Conservation (phyloP, 2,797 vertebrate species). For the Tinamus major region DNA sequence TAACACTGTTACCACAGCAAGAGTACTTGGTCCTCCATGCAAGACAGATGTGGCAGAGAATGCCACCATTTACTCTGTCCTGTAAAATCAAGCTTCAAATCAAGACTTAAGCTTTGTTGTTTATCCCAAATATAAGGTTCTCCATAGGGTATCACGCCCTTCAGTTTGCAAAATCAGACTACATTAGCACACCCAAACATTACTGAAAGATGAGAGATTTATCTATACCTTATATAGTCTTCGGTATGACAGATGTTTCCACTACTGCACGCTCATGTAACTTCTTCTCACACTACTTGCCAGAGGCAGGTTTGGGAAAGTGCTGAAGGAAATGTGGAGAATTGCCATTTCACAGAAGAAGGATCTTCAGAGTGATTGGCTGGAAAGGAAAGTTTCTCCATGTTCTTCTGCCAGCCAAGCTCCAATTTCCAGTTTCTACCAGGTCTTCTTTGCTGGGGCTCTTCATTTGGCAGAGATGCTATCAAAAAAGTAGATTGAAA, state of each 20-base stretch:
- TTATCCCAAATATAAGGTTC: neutral
- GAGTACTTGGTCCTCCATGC: neutral
- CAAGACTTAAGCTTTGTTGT: neutral
- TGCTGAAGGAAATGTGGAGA: neutral
- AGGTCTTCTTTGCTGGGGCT: neutral
- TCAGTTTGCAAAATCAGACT: neutral
- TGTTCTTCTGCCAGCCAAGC: neutral
- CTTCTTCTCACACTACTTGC: neutral
- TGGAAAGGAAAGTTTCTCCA: neutral
- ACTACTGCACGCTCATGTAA: neutral
- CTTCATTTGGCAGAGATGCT: neutral
- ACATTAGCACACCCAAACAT: neutral
- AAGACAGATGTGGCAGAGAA: neutral
- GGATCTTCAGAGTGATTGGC: neutral
- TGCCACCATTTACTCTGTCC: neutral
- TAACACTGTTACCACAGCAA: neutral
- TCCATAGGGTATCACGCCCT: neutral
- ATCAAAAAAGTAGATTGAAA: neutral
- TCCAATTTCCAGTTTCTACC: neutral
- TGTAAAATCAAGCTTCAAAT: neutral
- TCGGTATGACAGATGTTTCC: neutral
- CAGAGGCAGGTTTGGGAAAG: neutral
- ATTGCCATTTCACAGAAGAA: neutral
- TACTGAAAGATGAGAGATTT: neutral
- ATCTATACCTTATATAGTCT: neutral